A percentile compares a stretch with the other conserved stretches of the same genome.
phyloP scores from a whole-genome alignment of 2,888 invertebrate genomes.

The Galerucella pusilla region DNA sequence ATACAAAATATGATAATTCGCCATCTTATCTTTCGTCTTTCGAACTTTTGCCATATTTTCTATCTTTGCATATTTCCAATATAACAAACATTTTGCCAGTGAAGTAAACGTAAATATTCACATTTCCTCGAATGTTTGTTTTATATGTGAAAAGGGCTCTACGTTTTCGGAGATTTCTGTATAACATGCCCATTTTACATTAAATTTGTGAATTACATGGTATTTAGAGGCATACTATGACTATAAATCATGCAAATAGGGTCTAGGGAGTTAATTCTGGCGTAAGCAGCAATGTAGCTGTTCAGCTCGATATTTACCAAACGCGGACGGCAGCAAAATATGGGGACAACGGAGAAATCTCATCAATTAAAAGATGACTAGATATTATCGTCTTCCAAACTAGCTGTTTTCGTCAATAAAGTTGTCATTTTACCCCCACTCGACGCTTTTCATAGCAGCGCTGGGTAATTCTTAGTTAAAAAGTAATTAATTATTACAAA shows the following conservation, averaged over 20 bases:
- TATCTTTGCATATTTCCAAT: not conserved
- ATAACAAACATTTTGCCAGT: not conserved
- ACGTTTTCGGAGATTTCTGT: conserved; percentile 63
- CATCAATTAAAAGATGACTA: conserved; percentile 54
- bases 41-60: no score
- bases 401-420: conserved; percentile 37
- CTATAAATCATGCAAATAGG: conserved; percentile 72
- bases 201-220: conserved; percentile 82
- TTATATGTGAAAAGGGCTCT: conserved; percentile 58
- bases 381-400: conserved; percentile 49
- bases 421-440: conserved; percentile 28
- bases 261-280: conserved; percentile 64
- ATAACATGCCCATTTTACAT: conserved; percentile 71
- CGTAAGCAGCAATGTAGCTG: conserved; percentile 58
- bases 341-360: conserved; percentile 52
- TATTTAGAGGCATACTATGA: conserved; percentile 78
- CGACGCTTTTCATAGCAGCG: not conserved
- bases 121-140: conserved; percentile 56
- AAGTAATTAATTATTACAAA: no score
- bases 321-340: conserved; percentile 26
- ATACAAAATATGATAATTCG: no score
- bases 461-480: no score
- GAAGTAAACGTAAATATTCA: conserved; percentile 2
- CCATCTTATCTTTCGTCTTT: no score
- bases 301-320: conserved; percentile 54